Conservation (phyloP, 2,888 invertebrate genomes). For the Ennomos fuscantarius region DNA sequence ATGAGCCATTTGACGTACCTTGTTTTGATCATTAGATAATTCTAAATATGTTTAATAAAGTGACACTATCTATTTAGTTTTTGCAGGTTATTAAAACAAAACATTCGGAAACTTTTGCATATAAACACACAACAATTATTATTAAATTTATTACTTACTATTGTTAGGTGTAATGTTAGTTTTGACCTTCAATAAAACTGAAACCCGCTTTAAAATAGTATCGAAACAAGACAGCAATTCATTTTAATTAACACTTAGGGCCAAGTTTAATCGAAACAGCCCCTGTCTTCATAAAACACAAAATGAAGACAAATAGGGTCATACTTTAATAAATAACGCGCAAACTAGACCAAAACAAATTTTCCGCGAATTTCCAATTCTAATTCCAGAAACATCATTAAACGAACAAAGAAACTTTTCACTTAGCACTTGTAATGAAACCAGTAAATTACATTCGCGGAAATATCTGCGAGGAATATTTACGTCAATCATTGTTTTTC, state of each 20-base stretch:
- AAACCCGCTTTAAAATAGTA: neutral
- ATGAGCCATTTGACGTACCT: no score
- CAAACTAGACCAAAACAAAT: conserved; percentile 50
- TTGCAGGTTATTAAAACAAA: no score
- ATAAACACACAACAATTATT: neutral
- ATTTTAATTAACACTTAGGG: conserved; percentile 27
- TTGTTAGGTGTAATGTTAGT: neutral
- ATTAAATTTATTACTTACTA: no score
- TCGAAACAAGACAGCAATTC: conserved; percentile 16
- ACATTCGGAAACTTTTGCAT: no score
- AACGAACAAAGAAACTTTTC: conserved; percentile 58
- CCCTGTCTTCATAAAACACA: conserved; percentile 25
- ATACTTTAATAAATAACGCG: conserved; percentile 29
- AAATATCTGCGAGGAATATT: conserved; percentile 39
- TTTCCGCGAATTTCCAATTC: conserved; percentile 57
- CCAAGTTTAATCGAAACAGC: conserved; percentile 28
- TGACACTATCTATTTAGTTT: no score
- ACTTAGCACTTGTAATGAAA: conserved; percentile 57
- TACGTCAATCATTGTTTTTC: conserved; percentile 45
- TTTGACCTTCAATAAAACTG: neutral
- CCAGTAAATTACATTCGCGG: conserved; percentile 47
- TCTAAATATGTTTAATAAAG: no score
- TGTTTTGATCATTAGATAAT: no score
- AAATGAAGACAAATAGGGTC: conserved; percentile 32
- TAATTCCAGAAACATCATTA: conserved; percentile 55